These are phyloP conservation scores for Raja brachyura DNA, from an alignment of 2,113 vertebrate species.

Conservation along the genomic window DNA sequence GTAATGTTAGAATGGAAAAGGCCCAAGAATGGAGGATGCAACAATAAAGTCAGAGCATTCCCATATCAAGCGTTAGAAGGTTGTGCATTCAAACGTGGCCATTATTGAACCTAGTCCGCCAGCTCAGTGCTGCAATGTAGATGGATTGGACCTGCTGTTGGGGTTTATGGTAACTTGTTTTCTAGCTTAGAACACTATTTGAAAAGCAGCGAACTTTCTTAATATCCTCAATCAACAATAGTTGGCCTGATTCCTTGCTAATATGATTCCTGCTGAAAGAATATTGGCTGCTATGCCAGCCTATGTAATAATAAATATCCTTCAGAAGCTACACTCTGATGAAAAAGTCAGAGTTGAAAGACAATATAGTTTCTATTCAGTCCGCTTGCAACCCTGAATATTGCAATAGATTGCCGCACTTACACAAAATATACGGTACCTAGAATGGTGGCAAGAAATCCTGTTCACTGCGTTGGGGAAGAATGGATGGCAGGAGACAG, in stretches of 20 bases:
- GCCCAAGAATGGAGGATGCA: background rate
- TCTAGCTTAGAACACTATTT: background rate
- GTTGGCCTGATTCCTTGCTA: background rate
- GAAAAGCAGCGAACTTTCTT: background rate
- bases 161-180: background rate
- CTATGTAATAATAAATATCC: background rate
- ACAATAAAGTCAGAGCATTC: background rate
- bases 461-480: no score
- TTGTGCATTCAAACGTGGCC: background rate
- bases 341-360: background rate
- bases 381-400: background rate
- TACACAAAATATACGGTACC: no score
- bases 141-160: background rate
- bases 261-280: background rate
- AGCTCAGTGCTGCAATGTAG: background rate
- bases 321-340: background rate
- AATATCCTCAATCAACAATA: background rate
- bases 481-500: no score
- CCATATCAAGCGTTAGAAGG: background rate
- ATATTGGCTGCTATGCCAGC: background rate
- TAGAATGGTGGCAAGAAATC: no score
- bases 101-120: background rate
- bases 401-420: no score
- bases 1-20: background rate
- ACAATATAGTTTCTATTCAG: background rate